Evolutionary conservation across 2,113 vertebrate species (phyloP).

Genomic region (Pluvialis apricaria): DNA sequence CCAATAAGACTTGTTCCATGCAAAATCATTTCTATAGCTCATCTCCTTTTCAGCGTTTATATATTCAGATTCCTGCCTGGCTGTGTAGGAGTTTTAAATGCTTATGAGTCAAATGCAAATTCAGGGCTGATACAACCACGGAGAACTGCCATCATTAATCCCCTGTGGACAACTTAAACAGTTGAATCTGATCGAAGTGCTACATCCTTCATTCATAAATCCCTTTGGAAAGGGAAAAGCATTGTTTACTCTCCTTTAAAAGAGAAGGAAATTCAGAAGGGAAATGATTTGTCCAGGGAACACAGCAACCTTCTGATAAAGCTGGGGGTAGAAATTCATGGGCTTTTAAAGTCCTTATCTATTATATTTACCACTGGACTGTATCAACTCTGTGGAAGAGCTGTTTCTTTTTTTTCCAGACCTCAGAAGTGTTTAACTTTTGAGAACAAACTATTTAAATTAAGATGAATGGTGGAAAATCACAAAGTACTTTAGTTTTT

Average conservation of each 20-base stretch:
- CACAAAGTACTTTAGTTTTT: neutral
- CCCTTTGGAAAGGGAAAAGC: neutral
- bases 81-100: neutral
- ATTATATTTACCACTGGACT: neutral
- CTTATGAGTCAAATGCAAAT: neutral
- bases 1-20: neutral
- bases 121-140: neutral
- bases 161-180: neutral
- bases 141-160: neutral
- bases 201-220: conserved; percentile 7
- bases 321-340: neutral
- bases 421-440: neutral
- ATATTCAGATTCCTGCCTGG: neutral
- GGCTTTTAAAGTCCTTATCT: neutral
- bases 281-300: neutral
- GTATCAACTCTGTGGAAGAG: neutral
- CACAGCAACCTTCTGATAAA: neutral
- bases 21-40: neutral
- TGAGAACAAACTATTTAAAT: neutral
- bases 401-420: neutral
- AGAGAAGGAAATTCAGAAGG: neutral
- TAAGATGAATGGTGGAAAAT: neutral
- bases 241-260: neutral
- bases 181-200: neutral
- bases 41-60: neutral